Percentiles rank a stretch among this genome's conserved stretches.
Evolutionary conservation across 2,888 invertebrate species (phyloP).

Genomic region (Dascillus cervinus): DNA sequence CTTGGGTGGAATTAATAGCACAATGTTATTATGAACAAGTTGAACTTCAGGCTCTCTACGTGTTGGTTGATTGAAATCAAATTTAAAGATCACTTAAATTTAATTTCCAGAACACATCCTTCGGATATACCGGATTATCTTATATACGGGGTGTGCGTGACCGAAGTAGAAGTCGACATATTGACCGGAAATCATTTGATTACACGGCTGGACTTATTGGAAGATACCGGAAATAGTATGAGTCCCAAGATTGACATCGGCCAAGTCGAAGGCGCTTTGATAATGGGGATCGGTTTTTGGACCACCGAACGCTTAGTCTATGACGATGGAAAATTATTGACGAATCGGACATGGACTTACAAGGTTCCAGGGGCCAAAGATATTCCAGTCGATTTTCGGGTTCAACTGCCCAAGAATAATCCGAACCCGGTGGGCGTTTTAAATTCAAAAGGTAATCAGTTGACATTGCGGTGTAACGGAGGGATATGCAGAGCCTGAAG

Average conservation of each 20-base stretch:
- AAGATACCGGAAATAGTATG: conserved; percentile 66
- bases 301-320: conserved; percentile 63
- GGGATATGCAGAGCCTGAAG: no score
- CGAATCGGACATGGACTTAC: conserved; percentile 73
- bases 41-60: conserved; percentile 54
- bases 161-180: conserved; percentile 71
- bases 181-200: conserved; percentile 69
- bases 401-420: conserved; percentile 57
- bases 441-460: conserved; percentile 57
- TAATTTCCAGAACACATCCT: conserved; percentile 27
- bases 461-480: no score
- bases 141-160: conserved; percentile 55
- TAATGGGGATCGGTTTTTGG: conserved; percentile 62
- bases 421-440: conserved; percentile 59
- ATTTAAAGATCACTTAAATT: no score
- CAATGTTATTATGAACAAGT: conserved; percentile 48
- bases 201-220: conserved; percentile 60
- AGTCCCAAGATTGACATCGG: conserved; percentile 67
- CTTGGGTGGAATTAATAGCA: conserved; percentile 52
- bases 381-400: conserved; percentile 67
- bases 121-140: conserved; percentile 51
- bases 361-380: conserved; percentile 69
- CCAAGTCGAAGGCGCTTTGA: conserved; percentile 62
- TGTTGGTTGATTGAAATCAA: conserved; percentile 28
- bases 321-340: conserved; percentile 57